Conservation (phyloP, 1,140 invertebrate genomes). For the Drosophila sturtevanti region DNA sequence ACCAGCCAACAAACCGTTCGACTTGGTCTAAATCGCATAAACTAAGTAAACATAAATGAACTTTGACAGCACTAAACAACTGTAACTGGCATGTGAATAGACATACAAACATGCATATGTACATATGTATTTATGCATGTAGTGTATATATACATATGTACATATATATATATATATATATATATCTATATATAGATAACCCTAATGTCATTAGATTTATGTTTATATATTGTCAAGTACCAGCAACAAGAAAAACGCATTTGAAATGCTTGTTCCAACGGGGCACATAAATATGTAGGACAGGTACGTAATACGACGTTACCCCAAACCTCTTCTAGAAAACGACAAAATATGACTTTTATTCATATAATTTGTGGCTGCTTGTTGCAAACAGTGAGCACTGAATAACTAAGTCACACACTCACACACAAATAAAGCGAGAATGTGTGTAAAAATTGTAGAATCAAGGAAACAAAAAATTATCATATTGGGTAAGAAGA, state of each 20-base stretch:
- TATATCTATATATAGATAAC: background rate
- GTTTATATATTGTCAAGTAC: background rate
- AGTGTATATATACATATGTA: no score
- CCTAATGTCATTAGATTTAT: background rate
- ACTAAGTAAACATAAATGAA: background rate
- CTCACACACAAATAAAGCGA: no score
- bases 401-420: background rate
- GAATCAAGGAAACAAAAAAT: no score
- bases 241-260: constrained; percentile 3
- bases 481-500: no score
- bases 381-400: background rate
- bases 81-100: background rate
- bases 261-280: background rate
- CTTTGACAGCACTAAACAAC: background rate
- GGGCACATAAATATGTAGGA: background rate
- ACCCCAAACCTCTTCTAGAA: background rate
- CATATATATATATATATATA: background rate
- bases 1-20: background rate
- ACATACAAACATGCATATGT: background rate
- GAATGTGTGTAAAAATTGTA: no score
- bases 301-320: background rate
- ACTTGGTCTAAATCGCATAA: background rate
- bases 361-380: background rate
- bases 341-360: background rate
- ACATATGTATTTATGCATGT: no score